Conservation (phyloP, 92 coral and sea anemone species). For the Epizoanthus ramosus region DNA sequence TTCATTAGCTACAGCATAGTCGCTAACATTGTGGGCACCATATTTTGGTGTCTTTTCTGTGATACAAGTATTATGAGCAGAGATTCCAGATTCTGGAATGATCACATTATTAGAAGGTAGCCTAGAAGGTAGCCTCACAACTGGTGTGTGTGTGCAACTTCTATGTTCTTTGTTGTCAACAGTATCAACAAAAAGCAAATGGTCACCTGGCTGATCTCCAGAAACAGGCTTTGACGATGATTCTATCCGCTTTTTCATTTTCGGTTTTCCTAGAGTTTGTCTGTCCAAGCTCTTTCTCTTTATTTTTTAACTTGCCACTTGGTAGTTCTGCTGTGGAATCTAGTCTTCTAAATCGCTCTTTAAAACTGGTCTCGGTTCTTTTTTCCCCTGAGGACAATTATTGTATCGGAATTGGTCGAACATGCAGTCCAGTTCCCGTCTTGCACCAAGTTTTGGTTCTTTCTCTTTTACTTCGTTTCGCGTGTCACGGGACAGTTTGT, state of each 20-base stretch:
- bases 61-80: background rate
- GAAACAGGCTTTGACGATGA: background rate
- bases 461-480: background rate
- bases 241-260: conserved; percentile 35
- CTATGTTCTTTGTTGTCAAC: background rate
- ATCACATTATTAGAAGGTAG: background rate
- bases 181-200: background rate
- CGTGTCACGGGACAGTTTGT: conserved; percentile 6
- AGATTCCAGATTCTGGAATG: background rate
- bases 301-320: conserved; percentile 27
- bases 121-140: too few species aligned
- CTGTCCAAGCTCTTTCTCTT: conserved; percentile 36
- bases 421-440: background rate
- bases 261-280: conserved; percentile 25
- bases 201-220: background rate
- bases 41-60: background rate
- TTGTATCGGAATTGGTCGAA: too few species aligned
- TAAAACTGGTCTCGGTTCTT: background rate
- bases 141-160: conserved; percentile 24
- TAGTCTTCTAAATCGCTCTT: too few species aligned
- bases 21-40: background rate
- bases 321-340: conserved; percentile 4
- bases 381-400: background rate
- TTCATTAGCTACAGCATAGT: conserved; percentile 2
- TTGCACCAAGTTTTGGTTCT: background rate